Evolutionary conservation across 1,140 invertebrate genomes (phyloP), one percentile per base, ranked within the genome.

Genomic region (Hermetia illucens): DNA sequence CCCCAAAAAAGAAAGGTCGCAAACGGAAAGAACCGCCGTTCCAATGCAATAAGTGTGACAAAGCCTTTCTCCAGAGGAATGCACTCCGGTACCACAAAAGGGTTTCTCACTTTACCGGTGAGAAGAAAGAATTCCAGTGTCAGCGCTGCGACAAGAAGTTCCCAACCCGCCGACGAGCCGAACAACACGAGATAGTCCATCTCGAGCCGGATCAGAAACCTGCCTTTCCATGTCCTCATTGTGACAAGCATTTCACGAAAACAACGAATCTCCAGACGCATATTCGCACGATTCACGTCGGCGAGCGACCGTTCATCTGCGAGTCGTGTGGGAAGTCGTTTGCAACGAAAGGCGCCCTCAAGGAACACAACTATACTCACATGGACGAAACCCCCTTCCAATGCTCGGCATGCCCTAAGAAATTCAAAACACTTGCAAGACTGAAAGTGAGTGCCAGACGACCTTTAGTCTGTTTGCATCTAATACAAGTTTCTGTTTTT

Each of bases 281-380:
- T 42, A 42, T 66, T n/a, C 54, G 52, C 24, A 51, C 58, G 9
- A 52, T 65, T 12, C 67, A 69, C 38, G 53, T 59, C 29, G 47
- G 63, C 18, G 46, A 62, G 9, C 55, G 62, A 34, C 64, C 66
- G 4, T 68, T 51, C 36, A 52, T 62, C 1, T 69, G 67, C 43
- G 59, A 62, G 21, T 47, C 60, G 25, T 69, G 67, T 38, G 63
- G 61, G 3, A 62, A 63, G 21, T 45, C 49, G 3, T 62, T 66
- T 22, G 65, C 65, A 39, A 65, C 63, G 5, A 55, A 64, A 15
- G 53, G 58, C 0, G 59, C 57, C 0, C 49, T 68, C 1, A 59
- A 60, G 21, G 62, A 65, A 16, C 67, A 69, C 48, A 61, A 63
- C 39, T 52, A 64, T 10, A 60, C 65, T 1, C 67, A 70, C 41